Evolutionary conservation across 2,113 vertebrate species (phyloP).

Genomic region (Lasiurus cinereus): DNA sequence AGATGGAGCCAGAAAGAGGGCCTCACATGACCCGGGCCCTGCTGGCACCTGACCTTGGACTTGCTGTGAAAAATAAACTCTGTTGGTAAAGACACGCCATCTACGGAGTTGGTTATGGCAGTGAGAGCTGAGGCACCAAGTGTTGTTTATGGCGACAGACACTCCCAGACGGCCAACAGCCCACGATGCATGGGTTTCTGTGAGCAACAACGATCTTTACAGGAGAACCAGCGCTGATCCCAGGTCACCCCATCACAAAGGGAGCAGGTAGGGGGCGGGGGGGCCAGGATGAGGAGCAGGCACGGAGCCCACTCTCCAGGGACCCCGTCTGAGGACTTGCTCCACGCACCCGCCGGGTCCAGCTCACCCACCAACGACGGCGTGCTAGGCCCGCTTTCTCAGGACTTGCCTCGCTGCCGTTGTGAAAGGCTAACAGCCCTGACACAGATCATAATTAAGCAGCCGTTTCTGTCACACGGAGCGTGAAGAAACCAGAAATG

Average conservation of each 20-base stretch:
- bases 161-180: background rate
- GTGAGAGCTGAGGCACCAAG: background rate
- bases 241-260: background rate
- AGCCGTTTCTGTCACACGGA: background rate
- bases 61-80: background rate
- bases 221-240: background rate
- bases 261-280: background rate
- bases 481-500: slow-evolving; percentile 4
- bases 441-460: background rate
- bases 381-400: background rate
- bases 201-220: background rate
- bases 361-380: background rate
- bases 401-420: background rate
- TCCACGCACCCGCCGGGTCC: background rate
- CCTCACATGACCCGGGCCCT: background rate
- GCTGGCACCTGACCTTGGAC: background rate
- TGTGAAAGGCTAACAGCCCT: background rate
- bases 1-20: background rate
- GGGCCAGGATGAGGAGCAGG: background rate
- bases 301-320: background rate
- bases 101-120: background rate
- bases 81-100: background rate
- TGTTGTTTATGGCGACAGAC: background rate
- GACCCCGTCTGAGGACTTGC: background rate
- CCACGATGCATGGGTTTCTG: background rate